Evolutionary conservation across 23 tunicate species (phyloP).

Genomic region (Trididemnum clinides): DNA sequence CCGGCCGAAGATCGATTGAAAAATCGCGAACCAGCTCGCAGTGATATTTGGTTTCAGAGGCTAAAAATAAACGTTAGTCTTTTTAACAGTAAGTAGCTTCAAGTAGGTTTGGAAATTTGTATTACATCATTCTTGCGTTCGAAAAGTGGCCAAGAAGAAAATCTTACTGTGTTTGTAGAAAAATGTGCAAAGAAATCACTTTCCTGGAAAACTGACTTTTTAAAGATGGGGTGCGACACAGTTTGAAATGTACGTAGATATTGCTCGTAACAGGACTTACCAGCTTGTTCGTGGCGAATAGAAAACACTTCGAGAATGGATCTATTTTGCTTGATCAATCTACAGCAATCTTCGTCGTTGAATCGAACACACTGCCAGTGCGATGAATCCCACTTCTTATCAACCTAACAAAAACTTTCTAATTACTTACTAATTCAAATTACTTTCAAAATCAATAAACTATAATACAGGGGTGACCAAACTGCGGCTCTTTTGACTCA

Average conservation of each 20-base stretch:
- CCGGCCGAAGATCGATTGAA: slow-evolving; percentile 3
- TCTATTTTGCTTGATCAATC: slow-evolving; percentile 45
- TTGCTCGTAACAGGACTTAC: background rate
- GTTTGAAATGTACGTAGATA: background rate
- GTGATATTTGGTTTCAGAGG: background rate
- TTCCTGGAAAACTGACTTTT: background rate
- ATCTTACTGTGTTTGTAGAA: no score
- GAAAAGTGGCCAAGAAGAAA: no score
- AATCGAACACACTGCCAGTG: slow-evolving; percentile 64
- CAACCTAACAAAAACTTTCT: no score
- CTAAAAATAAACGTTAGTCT: no score
- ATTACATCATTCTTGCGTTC: no score
- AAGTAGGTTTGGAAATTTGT: no score
- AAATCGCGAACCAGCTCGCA: slow-evolving; percentile 11
- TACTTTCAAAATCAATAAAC: no score
- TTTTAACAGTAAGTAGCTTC: no score
- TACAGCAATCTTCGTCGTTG: slow-evolving; percentile 64
- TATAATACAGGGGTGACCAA: no score
- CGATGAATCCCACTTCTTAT: slow-evolving; percentile 64
- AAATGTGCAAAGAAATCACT: no score
- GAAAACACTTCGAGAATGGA: slow-evolving; percentile 42
- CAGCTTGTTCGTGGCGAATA: slow-evolving; percentile 10
- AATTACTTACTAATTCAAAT: no score
- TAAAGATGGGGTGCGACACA: background rate
- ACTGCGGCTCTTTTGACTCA: no score